Conservation (phyloP, 2,888 invertebrate species). For the Tenthredo livida region DNA sequence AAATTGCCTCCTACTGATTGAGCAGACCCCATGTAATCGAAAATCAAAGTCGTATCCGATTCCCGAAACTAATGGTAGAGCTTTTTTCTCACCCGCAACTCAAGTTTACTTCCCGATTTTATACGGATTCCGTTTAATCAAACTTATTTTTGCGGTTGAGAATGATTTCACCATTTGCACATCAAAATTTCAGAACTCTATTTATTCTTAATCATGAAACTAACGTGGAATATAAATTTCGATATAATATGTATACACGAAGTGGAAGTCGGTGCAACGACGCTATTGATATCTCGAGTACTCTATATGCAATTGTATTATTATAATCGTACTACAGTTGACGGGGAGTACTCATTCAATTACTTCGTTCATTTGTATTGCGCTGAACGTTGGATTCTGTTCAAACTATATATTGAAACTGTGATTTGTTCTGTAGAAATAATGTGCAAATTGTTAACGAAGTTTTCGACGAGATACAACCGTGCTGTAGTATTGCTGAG, state of each 20-base stretch:
- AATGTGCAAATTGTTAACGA: neutral
- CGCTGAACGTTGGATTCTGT: neutral
- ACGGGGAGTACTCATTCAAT: neutral
- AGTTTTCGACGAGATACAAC: neutral
- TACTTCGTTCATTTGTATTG: constrained; percentile 5
- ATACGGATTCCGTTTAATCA: neutral
- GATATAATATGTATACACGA: neutral
- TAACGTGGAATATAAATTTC: constrained; percentile 20
- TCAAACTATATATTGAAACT: neutral
- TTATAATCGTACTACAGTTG: neutral
- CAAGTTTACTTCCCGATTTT: neutral
- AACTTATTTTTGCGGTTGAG: neutral
- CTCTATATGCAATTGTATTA: constrained; percentile 8
- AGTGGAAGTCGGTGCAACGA: neutral
- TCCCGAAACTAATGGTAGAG: neutral
- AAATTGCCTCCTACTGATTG: constrained; percentile 51
- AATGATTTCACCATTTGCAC: constrained; percentile 15
- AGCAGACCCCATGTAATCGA: constrained; percentile 53
- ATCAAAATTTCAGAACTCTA: neutral
- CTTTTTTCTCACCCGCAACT: neutral
- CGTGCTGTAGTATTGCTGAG: neutral
- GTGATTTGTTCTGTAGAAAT: neutral
- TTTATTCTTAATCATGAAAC: neutral
- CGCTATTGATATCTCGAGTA: neutral
- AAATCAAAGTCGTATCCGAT: constrained; percentile 5